These are phyloP conservation scores for Sturnus vulgaris DNA, from an alignment of 2,113 vertebrate genomes.

Conservation along the genomic window DNA sequence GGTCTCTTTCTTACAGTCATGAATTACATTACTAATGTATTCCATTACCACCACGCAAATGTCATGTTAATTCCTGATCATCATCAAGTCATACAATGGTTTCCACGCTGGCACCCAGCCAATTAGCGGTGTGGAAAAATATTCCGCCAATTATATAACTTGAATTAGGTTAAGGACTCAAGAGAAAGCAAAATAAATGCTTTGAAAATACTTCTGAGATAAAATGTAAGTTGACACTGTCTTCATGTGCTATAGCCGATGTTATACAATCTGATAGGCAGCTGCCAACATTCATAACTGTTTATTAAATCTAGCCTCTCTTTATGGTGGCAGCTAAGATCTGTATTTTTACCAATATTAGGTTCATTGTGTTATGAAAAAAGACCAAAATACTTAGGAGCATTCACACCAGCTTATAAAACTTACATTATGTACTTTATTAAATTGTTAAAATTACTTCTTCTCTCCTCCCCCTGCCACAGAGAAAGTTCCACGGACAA, in stretches of 20 bases:
- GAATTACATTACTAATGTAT: conserved; percentile 88
- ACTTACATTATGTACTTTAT: conserved; percentile 76
- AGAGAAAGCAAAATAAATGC: conserved; percentile 75
- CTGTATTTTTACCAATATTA: conserved; percentile 81
- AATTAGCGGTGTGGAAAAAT: conserved; percentile 83
- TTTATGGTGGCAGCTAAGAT: conserved; percentile 75
- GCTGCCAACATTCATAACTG: conserved; percentile 81
- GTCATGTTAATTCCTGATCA: conserved; percentile 94
- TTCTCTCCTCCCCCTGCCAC: conserved; percentile 37
- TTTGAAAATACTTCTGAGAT: conserved; percentile 74
- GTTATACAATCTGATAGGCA: conserved; percentile 81
- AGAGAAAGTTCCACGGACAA: conserved; percentile 62
- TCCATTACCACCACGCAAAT: conserved; percentile 92
- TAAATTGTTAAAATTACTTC: conserved; percentile 83
- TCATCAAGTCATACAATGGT: conserved; percentile 84
- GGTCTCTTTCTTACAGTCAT: conserved; percentile 81
- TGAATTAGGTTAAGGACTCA: conserved; percentile 75
- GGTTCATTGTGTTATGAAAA: conserved; percentile 79
- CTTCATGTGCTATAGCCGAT: conserved; percentile 67
- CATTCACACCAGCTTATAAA: conserved; percentile 76
- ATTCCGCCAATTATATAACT: conserved; percentile 81
- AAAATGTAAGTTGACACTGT: conserved; percentile 80
- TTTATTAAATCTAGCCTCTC: conserved; percentile 81
- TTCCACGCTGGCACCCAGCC: conserved; percentile 79
- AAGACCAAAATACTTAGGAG: conserved; percentile 80